phyloP scores from a whole-genome alignment of 1,140 invertebrate species.

The Dendrolimus kikuchii region DNA sequence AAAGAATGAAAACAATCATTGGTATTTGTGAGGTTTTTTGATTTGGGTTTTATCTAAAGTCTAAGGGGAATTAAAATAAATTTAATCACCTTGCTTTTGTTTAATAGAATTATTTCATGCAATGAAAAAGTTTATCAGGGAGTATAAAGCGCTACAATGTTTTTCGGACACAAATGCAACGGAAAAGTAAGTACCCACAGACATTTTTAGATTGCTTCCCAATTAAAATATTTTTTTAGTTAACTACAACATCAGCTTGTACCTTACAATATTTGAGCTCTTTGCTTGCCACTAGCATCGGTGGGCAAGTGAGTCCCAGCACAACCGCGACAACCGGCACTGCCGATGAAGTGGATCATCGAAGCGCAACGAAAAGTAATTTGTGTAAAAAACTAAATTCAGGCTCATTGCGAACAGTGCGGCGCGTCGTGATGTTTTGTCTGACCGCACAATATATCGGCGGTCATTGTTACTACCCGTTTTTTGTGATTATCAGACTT shows the following conservation, averaged over 20 bases:
- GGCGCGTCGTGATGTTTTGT: slow-evolving; percentile 68
- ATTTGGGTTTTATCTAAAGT: too few species aligned
- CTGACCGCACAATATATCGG: slow-evolving; percentile 69
- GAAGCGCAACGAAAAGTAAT: slow-evolving; percentile 70
- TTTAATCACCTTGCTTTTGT: too few species aligned
- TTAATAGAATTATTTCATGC: not conserved
- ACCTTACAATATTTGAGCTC: too few species aligned
- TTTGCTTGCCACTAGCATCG: too few species aligned
- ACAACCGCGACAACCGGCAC: slow-evolving; percentile 32
- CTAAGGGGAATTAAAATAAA: too few species aligned
- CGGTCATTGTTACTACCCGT: slow-evolving; percentile 62
- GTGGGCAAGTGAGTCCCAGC: too few species aligned
- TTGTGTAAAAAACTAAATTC: slow-evolving; percentile 70
- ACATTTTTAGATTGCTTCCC: too few species aligned
- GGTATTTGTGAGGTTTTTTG: too few species aligned
- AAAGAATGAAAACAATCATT: too few species aligned
- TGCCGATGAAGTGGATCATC: slow-evolving; percentile 59
- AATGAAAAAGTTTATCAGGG: slow-evolving; percentile 61
- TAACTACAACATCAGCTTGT: too few species aligned
- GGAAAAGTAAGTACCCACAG: slow-evolving; percentile 24
- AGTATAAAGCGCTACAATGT: slow-evolving; percentile 47
- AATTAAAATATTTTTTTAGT: too few species aligned
- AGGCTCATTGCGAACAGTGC: slow-evolving; percentile 64
- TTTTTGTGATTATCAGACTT: slow-evolving; percentile 51
- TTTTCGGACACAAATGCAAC: slow-evolving; percentile 31